phyloP scores from a whole-genome alignment of 1,140 invertebrate species.

The Camponotus pennsylvanicus region DNA sequence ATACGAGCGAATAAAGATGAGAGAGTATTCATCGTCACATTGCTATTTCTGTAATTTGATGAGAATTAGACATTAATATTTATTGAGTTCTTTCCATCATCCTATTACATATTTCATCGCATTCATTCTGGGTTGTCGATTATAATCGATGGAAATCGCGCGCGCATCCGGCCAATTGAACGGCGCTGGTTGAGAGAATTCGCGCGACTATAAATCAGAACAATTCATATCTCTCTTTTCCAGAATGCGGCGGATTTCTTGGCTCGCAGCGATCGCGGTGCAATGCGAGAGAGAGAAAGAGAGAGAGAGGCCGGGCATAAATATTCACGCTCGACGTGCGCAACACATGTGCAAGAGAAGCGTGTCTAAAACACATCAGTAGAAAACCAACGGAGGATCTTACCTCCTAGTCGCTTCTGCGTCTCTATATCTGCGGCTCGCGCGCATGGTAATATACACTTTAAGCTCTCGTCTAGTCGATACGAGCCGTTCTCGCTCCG shows the following conservation, averaged over 20 bases:
- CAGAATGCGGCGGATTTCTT: constrained; percentile 79
- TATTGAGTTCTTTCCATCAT: neutral
- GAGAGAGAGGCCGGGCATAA: constrained; percentile 58
- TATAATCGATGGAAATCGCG: constrained; percentile 7
- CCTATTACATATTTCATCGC: constrained; percentile 13
- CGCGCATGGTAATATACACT: constrained; percentile 61
- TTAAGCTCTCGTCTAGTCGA: constrained; percentile 42
- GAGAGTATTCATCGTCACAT: constrained; percentile 1
- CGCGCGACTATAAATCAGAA: constrained; percentile 79
- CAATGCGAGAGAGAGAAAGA: constrained; percentile 29
- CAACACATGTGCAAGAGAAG: constrained; percentile 72
- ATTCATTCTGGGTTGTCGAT: constrained; percentile 3
- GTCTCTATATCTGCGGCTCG: constrained; percentile 13
- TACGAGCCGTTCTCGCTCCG: constrained; percentile 16
- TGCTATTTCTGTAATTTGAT: neutral
- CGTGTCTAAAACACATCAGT: constrained; percentile 21
- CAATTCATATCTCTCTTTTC: constrained; percentile 69
- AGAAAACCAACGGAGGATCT: constrained; percentile 39
- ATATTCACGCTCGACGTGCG: constrained; percentile 73
- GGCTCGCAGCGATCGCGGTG: constrained; percentile 29
- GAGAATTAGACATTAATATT: neutral
- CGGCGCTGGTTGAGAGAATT: constrained; percentile 36
- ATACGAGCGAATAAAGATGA: constrained; percentile 6
- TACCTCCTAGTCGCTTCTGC: constrained; percentile 65
- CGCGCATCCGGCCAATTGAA: constrained; percentile 39